Evolutionary conservation across 1,140 invertebrate genomes (phyloP).

Genomic region (Orius laevigatus): DNA sequence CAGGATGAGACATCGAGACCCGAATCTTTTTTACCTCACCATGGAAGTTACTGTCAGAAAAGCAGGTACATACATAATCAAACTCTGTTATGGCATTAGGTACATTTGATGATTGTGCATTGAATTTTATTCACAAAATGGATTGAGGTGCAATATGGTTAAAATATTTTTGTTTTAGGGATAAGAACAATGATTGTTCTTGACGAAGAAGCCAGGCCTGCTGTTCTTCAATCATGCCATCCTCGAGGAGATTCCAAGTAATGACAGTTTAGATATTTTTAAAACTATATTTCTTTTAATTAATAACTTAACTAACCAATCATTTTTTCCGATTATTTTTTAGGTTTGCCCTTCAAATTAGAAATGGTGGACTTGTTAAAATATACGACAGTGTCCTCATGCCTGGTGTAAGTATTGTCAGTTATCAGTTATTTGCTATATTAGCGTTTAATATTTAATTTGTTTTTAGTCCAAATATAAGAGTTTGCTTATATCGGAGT

Average conservation of each 20-base stretch:
- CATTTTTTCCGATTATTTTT: slow-evolving; percentile 6
- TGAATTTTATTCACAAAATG: too few relatives aligned
- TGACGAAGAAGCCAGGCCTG: slow-evolving; percentile 74
- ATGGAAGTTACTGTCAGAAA: slow-evolving; percentile 79
- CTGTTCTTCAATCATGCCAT: slow-evolving; percentile 76
- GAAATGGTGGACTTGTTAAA: slow-evolving; percentile 70
- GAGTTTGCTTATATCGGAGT: slow-evolving; percentile 71
- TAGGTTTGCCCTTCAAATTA: slow-evolving; percentile 71
- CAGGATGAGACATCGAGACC: slow-evolving; percentile 78
- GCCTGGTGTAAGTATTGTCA: slow-evolving; percentile 44
- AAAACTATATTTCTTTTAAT: slow-evolving; percentile 2
- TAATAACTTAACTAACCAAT: not conserved
- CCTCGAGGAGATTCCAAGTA: slow-evolving; percentile 78
- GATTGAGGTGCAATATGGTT: not conserved
- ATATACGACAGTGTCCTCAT: slow-evolving; percentile 80
- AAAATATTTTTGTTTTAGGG: slow-evolving; percentile 30
- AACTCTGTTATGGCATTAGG: too few relatives aligned
- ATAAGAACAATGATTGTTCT: slow-evolving; percentile 64
- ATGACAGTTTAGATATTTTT: slow-evolving; percentile 13
- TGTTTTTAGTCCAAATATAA: slow-evolving; percentile 68
- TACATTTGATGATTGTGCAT: too few relatives aligned
- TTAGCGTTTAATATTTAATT: slow-evolving; percentile 12
- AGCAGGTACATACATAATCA: slow-evolving; percentile 26
- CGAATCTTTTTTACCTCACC: slow-evolving; percentile 78
- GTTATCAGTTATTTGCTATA: not conserved